These are phyloP conservation scores for Labeo rohita DNA, from an alignment of 2,113 vertebrate species.

Conservation along the genomic window DNA sequence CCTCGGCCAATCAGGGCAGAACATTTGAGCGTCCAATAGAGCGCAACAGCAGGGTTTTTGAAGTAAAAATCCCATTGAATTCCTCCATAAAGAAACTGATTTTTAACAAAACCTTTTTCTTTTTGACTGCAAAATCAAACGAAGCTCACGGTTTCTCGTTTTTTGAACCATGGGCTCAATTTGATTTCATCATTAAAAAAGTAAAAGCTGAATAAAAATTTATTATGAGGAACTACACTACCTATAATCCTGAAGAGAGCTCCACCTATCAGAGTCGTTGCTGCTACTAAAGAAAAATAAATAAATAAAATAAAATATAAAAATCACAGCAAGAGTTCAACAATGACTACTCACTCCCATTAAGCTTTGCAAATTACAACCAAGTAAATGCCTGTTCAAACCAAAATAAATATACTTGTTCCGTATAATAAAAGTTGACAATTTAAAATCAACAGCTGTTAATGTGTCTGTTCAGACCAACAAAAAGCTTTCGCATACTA, in stretches of 20 bases:
- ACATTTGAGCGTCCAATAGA: conserved; percentile 51
- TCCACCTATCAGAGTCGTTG: neutral
- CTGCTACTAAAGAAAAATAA: neutral
- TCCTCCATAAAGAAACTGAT: neutral
- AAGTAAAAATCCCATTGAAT: conserved; percentile 4
- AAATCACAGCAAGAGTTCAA: neutral
- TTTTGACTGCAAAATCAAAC: too few species aligned
- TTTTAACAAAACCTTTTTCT: neutral
- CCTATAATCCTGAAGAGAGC: neutral
- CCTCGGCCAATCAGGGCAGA: conserved; percentile 11
- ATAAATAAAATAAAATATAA: neutral
- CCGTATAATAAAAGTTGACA: neutral
- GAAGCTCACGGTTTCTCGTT: too few species aligned
- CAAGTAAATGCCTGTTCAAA: neutral
- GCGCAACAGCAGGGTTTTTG: conserved; percentile 60
- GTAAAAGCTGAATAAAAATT: neutral
- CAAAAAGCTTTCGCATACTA: neutral
- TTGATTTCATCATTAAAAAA: neutral
- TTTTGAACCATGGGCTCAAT: neutral
- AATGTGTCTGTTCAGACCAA: neutral
- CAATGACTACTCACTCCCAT: neutral
- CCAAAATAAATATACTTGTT: neutral
- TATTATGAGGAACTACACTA: neutral
- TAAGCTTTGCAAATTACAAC: neutral
- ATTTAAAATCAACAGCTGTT: neutral